Base-by-base conservation (phyloP, 2,888 invertebrate species). In the Synergus japonicus region DNA sequence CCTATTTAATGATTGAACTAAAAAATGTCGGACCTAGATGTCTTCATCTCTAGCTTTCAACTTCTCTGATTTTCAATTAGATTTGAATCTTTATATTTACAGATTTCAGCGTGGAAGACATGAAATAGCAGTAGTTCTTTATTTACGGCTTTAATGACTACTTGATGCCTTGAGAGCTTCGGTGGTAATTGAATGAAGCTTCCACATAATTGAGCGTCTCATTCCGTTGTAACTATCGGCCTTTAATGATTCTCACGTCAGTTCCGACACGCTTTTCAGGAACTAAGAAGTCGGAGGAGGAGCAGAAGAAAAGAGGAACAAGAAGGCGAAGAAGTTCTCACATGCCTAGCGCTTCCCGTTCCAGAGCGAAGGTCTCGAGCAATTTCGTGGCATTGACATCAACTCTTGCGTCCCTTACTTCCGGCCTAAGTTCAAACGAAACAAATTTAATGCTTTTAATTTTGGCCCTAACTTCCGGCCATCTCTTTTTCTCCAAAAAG, bases 361-460 rank as follows among this genome's bases (percentile, higher is more conserved):
- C 86, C 86, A 81, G 86, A 83, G 85, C 85, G 83, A 85, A 85
- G 85, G 86, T 87, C 86, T 83, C 83, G 82, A 76, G 86, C 83
- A 88, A 89, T 89, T 89, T 89, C 79, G 88, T 89, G 88, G 89
- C 89, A 88, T 87, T 88, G 88, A 87, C 89, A 89, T 86, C 84
- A 82, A 83, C 78, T 64, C 83, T 81, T 79, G 79, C 67, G 78
- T 80, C 84, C 78, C 83, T 77, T 77, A 82, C 82, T 86, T 86
- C 86, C 84, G 86, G 82, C 78, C 79, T 54, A 49, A n/a, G n/a
- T 54, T 54, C n/a, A 41, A 2, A n/a, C n/a, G 1, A 54, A 18
- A 54, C 54, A n/a, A n/a, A n/a, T 54, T 54, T n/a, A 8, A n/a
- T 54, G 5, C n/a, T 54, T 54, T 8, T n/a, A 3, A 8, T n/a